Evolutionary conservation across 2,113 vertebrate genomes (phyloP), one percentile per base, ranked within the genome.

Genomic region (Tetrax tetrax): DNA sequence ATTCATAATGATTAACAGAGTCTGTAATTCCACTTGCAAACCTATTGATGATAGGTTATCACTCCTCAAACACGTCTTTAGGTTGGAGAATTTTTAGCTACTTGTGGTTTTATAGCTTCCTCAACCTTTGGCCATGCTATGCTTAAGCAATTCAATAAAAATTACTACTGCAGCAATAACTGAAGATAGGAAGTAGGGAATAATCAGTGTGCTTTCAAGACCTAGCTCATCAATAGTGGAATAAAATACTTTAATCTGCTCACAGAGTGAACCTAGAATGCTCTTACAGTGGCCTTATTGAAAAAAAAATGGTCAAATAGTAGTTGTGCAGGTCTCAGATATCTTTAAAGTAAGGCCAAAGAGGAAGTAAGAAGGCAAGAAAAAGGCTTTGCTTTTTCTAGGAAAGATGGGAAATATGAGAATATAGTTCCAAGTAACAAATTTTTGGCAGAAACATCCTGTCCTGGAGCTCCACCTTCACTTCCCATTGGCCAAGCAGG

Each of bases 1-100:
- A 35, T 45, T 92, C 85, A 86, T 72, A 97, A 95, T 94, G 83
- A 96, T 96, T 97, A 96, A 96, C 95, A 94, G 69, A 95, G 41
- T 60, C n/a, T 70, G 33, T 80, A 77, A 69, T 82, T 90, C 77
- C 37, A 81, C 43, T 91, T 72, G 64, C 77, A 91, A 87, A 92
- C 37, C 77, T 72, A 69, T 70, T 83, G 66, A 87, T 76, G 38
- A 90, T 80, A 91, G 63, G 86, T 87, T 96, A 93, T 95, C 77
- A 14, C 51, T 92, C 61, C 29, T 90, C 90, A 95, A 96, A 93
- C 43, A 79, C 14, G 45, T 60, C 84, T 85, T 90, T 72, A 89
- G 25, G 50, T 76, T 91, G 77, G 83, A 95, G 77, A 93, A 94
- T 89, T 92, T 96, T 96, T 95, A 96, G 88, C 72, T 89, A 64